Percentiles rank a stretch among this genome's conserved stretches.
Conservation (phyloP, 2,888 invertebrate species). For the Brenthis daphne region DNA sequence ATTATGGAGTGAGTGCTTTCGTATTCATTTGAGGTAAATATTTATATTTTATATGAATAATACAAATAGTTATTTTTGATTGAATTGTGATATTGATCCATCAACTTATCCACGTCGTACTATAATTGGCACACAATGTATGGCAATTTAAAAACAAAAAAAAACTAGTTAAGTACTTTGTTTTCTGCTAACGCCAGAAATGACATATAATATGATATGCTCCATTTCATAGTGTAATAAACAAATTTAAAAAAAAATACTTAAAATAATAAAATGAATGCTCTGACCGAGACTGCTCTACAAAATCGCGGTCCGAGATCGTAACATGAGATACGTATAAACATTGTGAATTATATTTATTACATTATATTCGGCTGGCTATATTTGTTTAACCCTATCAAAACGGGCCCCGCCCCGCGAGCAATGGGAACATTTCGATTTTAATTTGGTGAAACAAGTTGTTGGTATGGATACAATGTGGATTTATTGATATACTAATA, state of each 20-base stretch:
- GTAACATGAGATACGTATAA: constrained; percentile 67
- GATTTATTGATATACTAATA: not conserved
- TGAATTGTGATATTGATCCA: not conserved
- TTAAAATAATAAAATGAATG: not conserved
- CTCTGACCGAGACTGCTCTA: constrained; percentile 50
- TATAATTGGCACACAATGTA: too few species aligned
- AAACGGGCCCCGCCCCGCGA: constrained; percentile 52
- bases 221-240: too few species aligned
- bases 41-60: not conserved
- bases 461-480: constrained; percentile 21
- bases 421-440: constrained; percentile 33
- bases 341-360: constrained; percentile 81
- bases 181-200: too few species aligned
- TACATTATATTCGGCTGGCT: constrained; percentile 71
- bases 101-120: too few species aligned
- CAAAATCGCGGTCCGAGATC: constrained; percentile 61
- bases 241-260: too few species aligned
- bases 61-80: not conserved
- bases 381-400: constrained; percentile 75
- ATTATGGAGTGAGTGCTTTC: too few species aligned
- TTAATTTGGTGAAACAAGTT: constrained; percentile 34
- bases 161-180: too few species aligned
- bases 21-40: too few species aligned
- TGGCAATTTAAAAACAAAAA: too few species aligned
- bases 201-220: too few species aligned